Evolutionary conservation across 2,888 invertebrate genomes (phyloP).

Genomic region (Hymenopus coronatus): DNA sequence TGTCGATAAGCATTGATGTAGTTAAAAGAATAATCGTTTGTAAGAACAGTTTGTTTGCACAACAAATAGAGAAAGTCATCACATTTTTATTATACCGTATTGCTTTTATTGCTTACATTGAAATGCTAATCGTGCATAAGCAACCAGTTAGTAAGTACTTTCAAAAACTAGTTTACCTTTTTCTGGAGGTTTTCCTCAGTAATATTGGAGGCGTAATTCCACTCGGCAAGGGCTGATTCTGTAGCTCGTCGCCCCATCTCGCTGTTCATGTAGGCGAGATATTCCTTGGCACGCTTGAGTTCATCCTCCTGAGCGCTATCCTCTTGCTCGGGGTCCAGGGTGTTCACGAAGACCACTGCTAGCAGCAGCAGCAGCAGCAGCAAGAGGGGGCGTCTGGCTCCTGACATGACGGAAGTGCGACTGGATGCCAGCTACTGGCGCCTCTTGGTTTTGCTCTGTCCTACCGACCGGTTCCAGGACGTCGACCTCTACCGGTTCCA

Average conservation of each 20-base stretch:
- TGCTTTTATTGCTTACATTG: too few species aligned
- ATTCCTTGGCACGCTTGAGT: constrained; percentile 55
- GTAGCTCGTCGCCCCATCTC: constrained; percentile 58
- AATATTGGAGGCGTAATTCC: constrained; percentile 75
- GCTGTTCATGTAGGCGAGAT: constrained; percentile 60
- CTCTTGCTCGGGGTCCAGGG: constrained; percentile 16
- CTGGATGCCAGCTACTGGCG: background rate
- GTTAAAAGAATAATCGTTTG: too few species aligned
- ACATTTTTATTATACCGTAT: too few species aligned
- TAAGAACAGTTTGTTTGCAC: too few species aligned
- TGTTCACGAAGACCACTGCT: background rate
- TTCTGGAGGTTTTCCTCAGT: constrained; percentile 66
- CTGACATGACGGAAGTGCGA: background rate
- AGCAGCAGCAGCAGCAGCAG: background rate
- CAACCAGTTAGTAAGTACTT: background rate
- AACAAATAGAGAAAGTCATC: too few species aligned
- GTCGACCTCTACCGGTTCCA: background rate
- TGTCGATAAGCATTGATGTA: too few species aligned
- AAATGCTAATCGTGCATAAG: too few species aligned
- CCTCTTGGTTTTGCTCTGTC: background rate
- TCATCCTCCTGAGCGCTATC: constrained; percentile 41
- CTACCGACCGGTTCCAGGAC: background rate
- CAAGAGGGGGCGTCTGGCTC: background rate
- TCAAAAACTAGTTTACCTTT: constrained; percentile 45
- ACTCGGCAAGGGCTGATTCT: constrained; percentile 59